A percentile compares a stretch with the other conserved stretches of the same genome.
Evolutionary conservation across 92 coral and sea anemone species (phyloP).

Genomic region (Phenganax marumi): DNA sequence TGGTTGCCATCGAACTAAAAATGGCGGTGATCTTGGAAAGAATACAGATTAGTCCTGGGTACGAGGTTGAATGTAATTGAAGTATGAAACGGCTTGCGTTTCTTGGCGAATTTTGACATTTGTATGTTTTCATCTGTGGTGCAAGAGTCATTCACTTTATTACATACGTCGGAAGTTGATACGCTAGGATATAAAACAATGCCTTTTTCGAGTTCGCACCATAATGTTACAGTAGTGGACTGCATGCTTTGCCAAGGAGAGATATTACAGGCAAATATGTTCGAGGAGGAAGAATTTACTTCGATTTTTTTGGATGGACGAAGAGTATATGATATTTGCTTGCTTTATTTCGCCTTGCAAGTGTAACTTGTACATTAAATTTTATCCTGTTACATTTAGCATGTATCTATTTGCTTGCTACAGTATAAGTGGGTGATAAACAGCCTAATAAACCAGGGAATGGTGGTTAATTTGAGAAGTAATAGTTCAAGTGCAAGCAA

Average conservation of each 20-base stretch:
- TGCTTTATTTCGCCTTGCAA: constrained; percentile 31
- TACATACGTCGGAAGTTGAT: no score
- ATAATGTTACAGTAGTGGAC: background rate
- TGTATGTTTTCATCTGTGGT: no score
- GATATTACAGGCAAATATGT: constrained; percentile 29
- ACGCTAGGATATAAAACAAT: background rate
- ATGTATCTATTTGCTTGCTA: background rate
- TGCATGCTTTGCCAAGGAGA: constrained; percentile 40
- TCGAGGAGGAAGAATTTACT: background rate
- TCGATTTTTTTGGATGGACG: background rate
- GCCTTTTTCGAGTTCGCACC: background rate
- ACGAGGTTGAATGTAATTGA: no score
- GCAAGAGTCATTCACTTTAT: no score
- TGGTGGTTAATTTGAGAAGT: no score
- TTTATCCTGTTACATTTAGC: constrained; percentile 24
- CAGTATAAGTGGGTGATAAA: background rate
- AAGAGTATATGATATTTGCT: constrained; percentile 1
- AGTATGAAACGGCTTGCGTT: no score
- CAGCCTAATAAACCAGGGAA: no score
- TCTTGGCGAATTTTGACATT: no score
- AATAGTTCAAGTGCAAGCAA: no score
- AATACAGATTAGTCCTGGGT: no score
- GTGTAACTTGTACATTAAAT: background rate
- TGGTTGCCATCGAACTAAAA: no score
- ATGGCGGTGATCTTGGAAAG: no score